Conservation (phyloP, 2,888 invertebrate genomes). For the Conops quadrifasciatus region DNA sequence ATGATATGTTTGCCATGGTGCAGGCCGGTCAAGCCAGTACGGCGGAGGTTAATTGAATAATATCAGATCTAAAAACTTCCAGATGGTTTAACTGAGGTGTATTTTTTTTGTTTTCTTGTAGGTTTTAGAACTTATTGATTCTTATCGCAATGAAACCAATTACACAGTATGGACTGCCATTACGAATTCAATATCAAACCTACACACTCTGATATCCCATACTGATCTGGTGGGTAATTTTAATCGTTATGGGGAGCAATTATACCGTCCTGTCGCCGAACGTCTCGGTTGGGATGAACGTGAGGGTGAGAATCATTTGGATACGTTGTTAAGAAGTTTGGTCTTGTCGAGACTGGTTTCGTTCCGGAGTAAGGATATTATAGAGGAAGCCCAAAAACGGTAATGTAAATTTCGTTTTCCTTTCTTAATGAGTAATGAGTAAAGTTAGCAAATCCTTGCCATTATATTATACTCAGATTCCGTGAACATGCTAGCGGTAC, state of each 20-base stretch:
- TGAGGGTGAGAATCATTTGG: slow-evolving; percentile 84
- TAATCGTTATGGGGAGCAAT: slow-evolving; percentile 76
- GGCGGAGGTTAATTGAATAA: slow-evolving; percentile 65
- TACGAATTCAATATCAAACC: slow-evolving; percentile 78
- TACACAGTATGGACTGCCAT: slow-evolving; percentile 94
- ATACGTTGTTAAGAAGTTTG: slow-evolving; percentile 84
- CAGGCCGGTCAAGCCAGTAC: slow-evolving; percentile 84
- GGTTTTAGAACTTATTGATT: slow-evolving; percentile 81
- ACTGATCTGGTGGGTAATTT: slow-evolving; percentile 79
- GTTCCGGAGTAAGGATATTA: slow-evolving; percentile 80
- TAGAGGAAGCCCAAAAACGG: slow-evolving; percentile 76
- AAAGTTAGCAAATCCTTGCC: background rate
- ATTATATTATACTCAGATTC: slow-evolving; percentile 65
- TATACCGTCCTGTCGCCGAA: slow-evolving; percentile 77
- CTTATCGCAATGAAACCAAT: slow-evolving; percentile 85
- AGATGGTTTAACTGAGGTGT: background rate
- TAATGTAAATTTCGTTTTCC: slow-evolving; percentile 33
- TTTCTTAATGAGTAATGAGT: slow-evolving; percentile 1
- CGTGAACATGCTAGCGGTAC: slow-evolving; percentile 73
- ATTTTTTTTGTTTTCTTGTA: slow-evolving; percentile 58
- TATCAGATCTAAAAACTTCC: background rate
- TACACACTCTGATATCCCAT: slow-evolving; percentile 80
- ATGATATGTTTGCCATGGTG: slow-evolving; percentile 92
- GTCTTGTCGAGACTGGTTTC: slow-evolving; percentile 84
- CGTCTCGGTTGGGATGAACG: slow-evolving; percentile 87